phyloP scores from a whole-genome alignment of 1,140 invertebrate genomes.

The Yoshiicerus persimilis region DNA sequence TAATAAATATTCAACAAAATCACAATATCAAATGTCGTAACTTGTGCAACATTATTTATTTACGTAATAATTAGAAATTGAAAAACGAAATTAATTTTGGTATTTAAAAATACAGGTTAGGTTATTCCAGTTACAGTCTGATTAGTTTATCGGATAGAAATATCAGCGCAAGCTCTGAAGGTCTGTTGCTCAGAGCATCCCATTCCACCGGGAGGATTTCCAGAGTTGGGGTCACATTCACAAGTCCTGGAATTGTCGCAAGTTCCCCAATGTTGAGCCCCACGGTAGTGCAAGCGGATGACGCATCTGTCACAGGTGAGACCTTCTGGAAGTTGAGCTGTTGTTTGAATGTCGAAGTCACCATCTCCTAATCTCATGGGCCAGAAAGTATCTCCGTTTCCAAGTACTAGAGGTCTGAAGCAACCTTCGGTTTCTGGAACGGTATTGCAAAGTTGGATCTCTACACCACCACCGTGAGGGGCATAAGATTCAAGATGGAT shows the following conservation, averaged over 20 bases:
- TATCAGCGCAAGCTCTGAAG: slow-evolving; percentile 34
- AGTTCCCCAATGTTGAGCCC: slow-evolving; percentile 39
- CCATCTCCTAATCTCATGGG: slow-evolving; percentile 36
- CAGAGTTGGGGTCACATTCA: slow-evolving; percentile 35
- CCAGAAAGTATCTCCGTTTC: slow-evolving; percentile 31
- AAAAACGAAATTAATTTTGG: too few species aligned
- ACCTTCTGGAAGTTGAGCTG: slow-evolving; percentile 11
- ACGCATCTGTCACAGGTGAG: slow-evolving; percentile 14
- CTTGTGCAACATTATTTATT: too few species aligned
- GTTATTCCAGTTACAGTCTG: too few species aligned
- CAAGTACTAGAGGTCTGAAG: slow-evolving; percentile 1
- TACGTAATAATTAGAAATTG: too few species aligned
- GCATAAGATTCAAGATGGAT: slow-evolving; percentile 28
- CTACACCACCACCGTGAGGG: slow-evolving; percentile 22
- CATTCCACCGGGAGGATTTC: slow-evolving; percentile 32
- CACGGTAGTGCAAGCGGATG: slow-evolving; percentile 32
- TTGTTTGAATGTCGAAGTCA: slow-evolving; percentile 13
- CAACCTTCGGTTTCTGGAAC: slow-evolving; percentile 37
- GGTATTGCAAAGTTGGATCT: slow-evolving; percentile 31
- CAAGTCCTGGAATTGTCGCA: slow-evolving; percentile 29
- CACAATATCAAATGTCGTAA: too few species aligned
- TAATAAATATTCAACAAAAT: too few species aligned
- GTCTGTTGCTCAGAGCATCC: slow-evolving; percentile 38
- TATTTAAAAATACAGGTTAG: too few species aligned
- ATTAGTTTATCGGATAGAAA: neutral